Percentiles rank a stretch among this genome's conserved stretches.
phyloP scores from a whole-genome alignment of 2,888 invertebrate species.

The Maniola hyperantus region DNA sequence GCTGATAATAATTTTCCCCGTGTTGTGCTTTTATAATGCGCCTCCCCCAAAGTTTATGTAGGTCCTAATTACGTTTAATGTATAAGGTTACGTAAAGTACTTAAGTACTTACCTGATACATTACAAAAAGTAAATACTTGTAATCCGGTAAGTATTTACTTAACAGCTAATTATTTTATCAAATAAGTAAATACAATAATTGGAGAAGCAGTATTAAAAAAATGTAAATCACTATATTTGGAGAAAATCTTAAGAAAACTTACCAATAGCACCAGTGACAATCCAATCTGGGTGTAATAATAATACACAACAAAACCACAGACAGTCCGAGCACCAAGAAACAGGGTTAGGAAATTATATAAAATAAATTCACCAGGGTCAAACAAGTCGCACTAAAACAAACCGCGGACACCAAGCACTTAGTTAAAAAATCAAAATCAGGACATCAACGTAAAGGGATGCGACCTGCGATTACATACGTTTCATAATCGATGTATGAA shows the following conservation, averaged over 20 bases:
- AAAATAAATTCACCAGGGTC: conserved; percentile 75
- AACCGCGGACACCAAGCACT: conserved; percentile 57
- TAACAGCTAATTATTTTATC: too few relatives aligned
- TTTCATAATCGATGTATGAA: conserved; percentile 72
- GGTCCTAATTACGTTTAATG: too few relatives aligned
- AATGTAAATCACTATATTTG: background rate
- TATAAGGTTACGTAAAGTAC: too few relatives aligned
- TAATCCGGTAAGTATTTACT: too few relatives aligned
- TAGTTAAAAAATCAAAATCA: conserved; percentile 41
- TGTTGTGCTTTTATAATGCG: too few relatives aligned
- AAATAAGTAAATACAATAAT: background rate
- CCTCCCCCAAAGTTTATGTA: too few relatives aligned
- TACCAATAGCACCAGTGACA: conserved; percentile 67
- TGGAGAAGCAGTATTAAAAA: background rate
- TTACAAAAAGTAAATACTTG: too few relatives aligned
- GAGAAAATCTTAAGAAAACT: conserved; percentile 47
- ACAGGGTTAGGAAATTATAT: conserved; percentile 66
- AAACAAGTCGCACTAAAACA: conserved; percentile 70
- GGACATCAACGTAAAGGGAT: conserved; percentile 20
- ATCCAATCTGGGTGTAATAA: conserved; percentile 71
- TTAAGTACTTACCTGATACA: too few relatives aligned
- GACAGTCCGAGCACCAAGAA: conserved; percentile 66
- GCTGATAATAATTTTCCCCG: too few relatives aligned
- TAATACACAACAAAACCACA: conserved; percentile 75
- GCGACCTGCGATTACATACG: conserved; percentile 25